Evolutionary conservation across 2,113 vertebrate species (phyloP), one percentile per base, ranked within the genome.

Genomic region (Perca flavescens): DNA sequence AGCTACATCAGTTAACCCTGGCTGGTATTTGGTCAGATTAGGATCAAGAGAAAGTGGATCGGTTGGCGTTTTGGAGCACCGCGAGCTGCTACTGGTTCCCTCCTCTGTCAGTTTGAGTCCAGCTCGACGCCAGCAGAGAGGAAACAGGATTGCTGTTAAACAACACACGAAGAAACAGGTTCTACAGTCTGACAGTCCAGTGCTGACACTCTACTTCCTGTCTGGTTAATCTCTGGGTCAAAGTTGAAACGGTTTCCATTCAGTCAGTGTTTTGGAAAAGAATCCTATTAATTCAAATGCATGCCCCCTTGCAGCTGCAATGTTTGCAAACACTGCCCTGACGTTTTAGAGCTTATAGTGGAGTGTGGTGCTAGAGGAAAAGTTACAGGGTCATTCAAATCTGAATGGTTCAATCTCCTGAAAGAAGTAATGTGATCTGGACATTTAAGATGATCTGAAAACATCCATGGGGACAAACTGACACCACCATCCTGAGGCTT

Each of bases 41-140:
- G 50, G 10, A 60, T 28, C 16, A 66, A 63, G 16, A 36, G 43
- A 76, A 74, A 63, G 52, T 16, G 71, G 79, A 82, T 76, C 85
- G 79, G 47, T 58, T 21, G 36, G 63, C 52, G 54, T 43, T 79
- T 52, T 22, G 16, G 46, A 80, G 61, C 80, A 78, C 75, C 57
- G 16, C 31, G 53, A 74, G 62, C 52, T 74, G 88, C 86, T 88
- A 84, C 89, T 60, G 72, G 25, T 79, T 87, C 40, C 73, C 65
- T 79, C 66, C 77, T 60, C 60, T 2, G 10, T 54, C 66, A 47
- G 73, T 65, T 40, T 69, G 82, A 91, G 76, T 80, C 88, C 86
- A 25, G 88, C 84, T 92, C 69, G 3, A 78, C n/a, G 5, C 52
- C n/a, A 72, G 72, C 31, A 70, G 74, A 85, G 67, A 77, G 88